Evolutionary conservation across 2,797 vertebrate genomes (phyloP), one percentile per base, ranked within the genome.

Genomic region (Coluber constrictor): DNA sequence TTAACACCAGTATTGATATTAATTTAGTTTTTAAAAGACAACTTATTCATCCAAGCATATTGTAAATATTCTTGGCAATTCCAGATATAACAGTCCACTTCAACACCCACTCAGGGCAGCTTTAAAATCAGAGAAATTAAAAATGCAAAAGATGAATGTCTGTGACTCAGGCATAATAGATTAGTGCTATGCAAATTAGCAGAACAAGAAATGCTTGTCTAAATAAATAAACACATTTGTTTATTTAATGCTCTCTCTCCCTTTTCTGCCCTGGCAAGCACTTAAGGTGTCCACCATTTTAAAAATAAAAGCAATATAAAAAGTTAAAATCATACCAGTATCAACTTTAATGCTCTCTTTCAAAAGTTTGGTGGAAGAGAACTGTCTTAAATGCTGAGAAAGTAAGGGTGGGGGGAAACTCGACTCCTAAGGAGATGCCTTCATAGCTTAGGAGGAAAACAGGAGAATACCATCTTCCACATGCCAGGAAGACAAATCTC

Each of bases 11-110:
- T 43, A 15, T 12, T 95, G 94, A 96, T 47, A 47, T 25, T 83
- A 47, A 83, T 83, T 96, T 96, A 94, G n/a, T 89, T 93, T 91
- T 91, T 91, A 96, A 96, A 96, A 95, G 94, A 93, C 92, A 93
- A 93, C 88, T 94, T 93, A 94, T 93, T 74, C 93, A 59, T 92
- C 29, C 54, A 51, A 32, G 51, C 92, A 95, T 92, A 93, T 90
- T 95, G 83, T 95, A 95, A 93, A 96, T 43, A 92, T 92, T 94
- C 93, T 92, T 92, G 95, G 90, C 92, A 92, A 94, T 96, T 91
- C 70, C 90, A 96, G 95, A 93, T 70, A 94, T 94, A 96, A 66
- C 66, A 51, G 95, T 96, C 55, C 91, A 32, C 88, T 88, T 59
- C 89, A 95, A 94, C 27, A 0, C 88, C 87, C 57, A 93, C 90